phyloP scores from a whole-genome alignment of 1,140 invertebrate genomes.

The Pseudomyrmex pallidus region DNA sequence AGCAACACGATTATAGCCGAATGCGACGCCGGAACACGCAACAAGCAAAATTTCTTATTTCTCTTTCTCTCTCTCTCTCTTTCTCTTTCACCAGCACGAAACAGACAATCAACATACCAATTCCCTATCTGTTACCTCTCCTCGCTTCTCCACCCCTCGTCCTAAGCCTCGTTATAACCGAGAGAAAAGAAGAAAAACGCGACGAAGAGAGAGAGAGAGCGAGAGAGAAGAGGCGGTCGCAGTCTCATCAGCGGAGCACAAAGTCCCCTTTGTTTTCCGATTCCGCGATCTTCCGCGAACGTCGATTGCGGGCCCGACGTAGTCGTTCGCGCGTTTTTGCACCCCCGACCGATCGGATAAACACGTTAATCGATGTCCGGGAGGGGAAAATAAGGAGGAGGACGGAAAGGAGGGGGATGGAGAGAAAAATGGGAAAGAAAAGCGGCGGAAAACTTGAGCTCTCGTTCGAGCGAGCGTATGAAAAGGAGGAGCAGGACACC shows the following conservation, averaged over 20 bases:
- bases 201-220: neutral
- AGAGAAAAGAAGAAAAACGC: conserved; percentile 18
- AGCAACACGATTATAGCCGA: conserved; percentile 7
- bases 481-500: conserved; percentile 46
- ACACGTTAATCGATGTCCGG: conserved; percentile 68
- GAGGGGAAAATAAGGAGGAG: conserved; percentile 16
- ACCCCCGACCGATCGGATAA: conserved; percentile 64
- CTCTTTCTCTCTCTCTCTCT: neutral
- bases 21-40: conserved; percentile 34
- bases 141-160: neutral
- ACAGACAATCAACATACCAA: conserved; percentile 60
- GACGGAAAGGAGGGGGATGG: conserved; percentile 5
- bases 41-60: conserved; percentile 14
- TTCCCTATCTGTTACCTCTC: conserved; percentile 51
- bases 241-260: conserved; percentile 68
- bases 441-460: conserved; percentile 29
- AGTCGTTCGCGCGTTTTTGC: conserved; percentile 56
- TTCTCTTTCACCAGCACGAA: conserved; percentile 2
- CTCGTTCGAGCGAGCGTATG: conserved; percentile 46
- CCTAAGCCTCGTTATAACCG: conserved; percentile 31
- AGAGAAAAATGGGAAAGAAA: conserved; percentile 4
- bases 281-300: conserved; percentile 64
- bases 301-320: conserved; percentile 44
- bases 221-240: conserved; percentile 48
- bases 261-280: conserved; percentile 70